A percentile compares a stretch with the other conserved stretches of the same genome.
Conservation (phyloP, 2,797 vertebrate genomes). For the Todus mexicanus region DNA sequence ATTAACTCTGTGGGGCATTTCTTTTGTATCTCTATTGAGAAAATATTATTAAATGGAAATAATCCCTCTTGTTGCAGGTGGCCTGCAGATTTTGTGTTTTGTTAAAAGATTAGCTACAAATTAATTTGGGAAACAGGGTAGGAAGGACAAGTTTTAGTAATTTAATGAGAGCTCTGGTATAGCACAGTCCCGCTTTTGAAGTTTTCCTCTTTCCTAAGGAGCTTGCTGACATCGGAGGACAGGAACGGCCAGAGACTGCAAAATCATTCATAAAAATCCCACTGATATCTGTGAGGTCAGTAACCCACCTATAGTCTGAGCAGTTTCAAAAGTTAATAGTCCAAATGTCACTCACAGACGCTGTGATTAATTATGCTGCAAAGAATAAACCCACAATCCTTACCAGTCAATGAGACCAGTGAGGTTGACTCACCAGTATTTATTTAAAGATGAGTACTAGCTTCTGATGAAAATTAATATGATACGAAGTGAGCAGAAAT, state of each 20-base stretch:
- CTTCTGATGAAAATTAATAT: constrained; percentile 9
- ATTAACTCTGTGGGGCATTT: constrained; percentile 1
- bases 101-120: not conserved
- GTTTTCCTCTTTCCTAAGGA: not conserved
- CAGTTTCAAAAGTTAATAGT: not conserved
- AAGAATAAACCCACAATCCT: not conserved
- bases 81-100: not conserved
- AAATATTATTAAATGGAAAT: constrained; percentile 26
- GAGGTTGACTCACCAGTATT: not conserved
- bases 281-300: not conserved
- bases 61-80: not conserved
- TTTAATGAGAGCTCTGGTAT: not conserved
- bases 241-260: not conserved
- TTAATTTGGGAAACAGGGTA: not conserved
- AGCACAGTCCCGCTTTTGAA: not conserved
- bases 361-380: not conserved
- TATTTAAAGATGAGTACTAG: not conserved
- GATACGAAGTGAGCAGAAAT: not conserved
- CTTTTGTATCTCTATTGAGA: constrained; percentile 1
- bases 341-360: not conserved
- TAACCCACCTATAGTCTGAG: not conserved
- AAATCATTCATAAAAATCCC: not conserved
- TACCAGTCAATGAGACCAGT: not conserved
- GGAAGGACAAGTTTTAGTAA: not conserved
- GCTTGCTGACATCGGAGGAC: not conserved